Percentiles rank a stretch among this genome's conserved stretches.
These are phyloP conservation scores for Pholis gunnellus DNA, from an alignment of 2,113 vertebrate species.

Conservation along the genomic window DNA sequence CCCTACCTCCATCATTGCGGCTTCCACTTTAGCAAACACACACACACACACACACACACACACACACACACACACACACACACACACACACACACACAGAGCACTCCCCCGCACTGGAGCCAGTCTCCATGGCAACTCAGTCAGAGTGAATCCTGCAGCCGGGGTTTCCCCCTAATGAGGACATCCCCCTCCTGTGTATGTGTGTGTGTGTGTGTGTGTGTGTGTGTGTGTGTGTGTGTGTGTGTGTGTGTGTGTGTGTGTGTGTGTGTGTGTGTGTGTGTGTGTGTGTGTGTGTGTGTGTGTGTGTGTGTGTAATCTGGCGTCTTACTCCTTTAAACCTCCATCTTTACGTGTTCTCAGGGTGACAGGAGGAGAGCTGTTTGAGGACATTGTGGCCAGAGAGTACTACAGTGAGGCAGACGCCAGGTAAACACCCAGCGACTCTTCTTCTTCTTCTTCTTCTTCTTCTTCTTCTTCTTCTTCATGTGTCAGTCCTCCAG, in stretches of 20 bases:
- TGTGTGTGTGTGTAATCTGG: not conserved
- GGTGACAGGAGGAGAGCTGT: constrained; percentile 86
- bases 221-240: constrained; percentile 25
- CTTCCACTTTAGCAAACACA: constrained; percentile 41
- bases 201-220: constrained; percentile 45
- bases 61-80: constrained; percentile 38
- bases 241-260: constrained; percentile 33
- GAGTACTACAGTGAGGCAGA: constrained; percentile 87
- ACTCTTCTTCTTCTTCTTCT: not conserved
- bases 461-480: not conserved
- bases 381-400: constrained; percentile 85
- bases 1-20: constrained; percentile 45
- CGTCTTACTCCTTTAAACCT: constrained; percentile 12
- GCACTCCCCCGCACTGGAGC: constrained; percentile 76
- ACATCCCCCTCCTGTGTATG: constrained; percentile 79
- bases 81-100: constrained; percentile 10
- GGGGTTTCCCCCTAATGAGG: constrained; percentile 84
- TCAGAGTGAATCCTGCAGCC: constrained; percentile 82
- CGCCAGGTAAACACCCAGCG: constrained; percentile 79
- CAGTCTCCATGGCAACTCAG: constrained; percentile 86
- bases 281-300: not conserved
- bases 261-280: constrained; percentile 33
- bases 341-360: constrained; percentile 64
- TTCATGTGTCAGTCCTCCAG: constrained; percentile 41
- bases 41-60: constrained; percentile 14